A percentile compares a stretch with the other conserved stretches of the same genome.
Evolutionary conservation across 1,140 invertebrate species (phyloP).

Genomic region (Anastatus disparis): DNA sequence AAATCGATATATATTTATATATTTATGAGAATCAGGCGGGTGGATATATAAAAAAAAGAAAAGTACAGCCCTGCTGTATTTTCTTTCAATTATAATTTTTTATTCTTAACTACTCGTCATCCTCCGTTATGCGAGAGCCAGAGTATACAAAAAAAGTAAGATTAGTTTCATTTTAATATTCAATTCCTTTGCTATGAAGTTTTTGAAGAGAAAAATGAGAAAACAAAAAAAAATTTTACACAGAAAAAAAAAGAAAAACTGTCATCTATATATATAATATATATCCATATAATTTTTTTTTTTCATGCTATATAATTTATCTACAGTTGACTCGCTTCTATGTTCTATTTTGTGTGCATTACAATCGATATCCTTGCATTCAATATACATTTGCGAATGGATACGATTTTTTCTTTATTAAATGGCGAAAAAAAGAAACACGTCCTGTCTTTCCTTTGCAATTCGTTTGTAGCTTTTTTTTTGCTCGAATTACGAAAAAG

Average conservation of each 20-base stretch:
- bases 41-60: not conserved
- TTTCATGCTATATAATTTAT: constrained; percentile 37
- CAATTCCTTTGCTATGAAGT: constrained; percentile 20
- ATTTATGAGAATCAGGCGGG: not conserved
- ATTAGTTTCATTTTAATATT: too few species aligned
- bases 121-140: constrained; percentile 19
- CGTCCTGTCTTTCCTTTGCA: not conserved
- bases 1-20: not conserved
- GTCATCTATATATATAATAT: constrained; percentile 38
- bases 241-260: constrained; percentile 10
- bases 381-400: constrained; percentile 2
- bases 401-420: not conserved
- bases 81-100: not conserved
- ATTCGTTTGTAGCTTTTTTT: too few species aligned
- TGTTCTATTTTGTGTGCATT: not conserved
- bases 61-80: constrained; percentile 30
- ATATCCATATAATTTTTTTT: constrained; percentile 32
- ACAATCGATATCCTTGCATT: not conserved
- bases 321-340: constrained; percentile 24
- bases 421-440: not conserved
- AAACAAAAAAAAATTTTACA: constrained; percentile 3
- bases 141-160: constrained; percentile 3
- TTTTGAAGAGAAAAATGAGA: constrained; percentile 7
- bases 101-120: too few species aligned
- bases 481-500: too few species aligned